phyloP scores from a whole-genome alignment of 2,113 vertebrate species.

The Syngnathus typhle region DNA sequence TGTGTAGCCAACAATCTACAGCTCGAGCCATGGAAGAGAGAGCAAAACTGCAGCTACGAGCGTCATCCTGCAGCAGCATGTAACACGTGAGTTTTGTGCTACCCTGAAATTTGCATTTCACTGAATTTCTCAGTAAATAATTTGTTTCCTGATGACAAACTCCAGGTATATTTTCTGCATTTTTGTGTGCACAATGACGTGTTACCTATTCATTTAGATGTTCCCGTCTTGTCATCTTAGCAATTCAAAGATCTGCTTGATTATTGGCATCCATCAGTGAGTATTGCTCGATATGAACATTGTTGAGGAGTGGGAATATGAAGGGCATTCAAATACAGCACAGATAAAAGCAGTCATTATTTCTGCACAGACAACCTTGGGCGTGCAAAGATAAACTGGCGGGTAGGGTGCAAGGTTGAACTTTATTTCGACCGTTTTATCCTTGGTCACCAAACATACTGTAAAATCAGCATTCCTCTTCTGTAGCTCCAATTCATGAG shows the following conservation, averaged over 20 bases:
- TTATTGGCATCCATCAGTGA: slow-evolving; percentile 24
- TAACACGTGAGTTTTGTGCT: slow-evolving; percentile 6
- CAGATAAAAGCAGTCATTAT: slow-evolving; percentile 26
- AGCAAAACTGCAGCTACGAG: slow-evolving; percentile 29
- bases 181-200: too few species aligned
- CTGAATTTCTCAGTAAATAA: neutral
- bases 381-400: slow-evolving; percentile 5
- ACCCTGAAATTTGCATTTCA: slow-evolving; percentile 1
- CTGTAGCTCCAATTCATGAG: neutral
- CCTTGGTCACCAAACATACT: neutral
- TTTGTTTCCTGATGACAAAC: neutral
- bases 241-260: neutral
- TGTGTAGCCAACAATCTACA: neutral
- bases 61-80: neutral
- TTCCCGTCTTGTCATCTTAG: too few species aligned
- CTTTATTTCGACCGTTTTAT: neutral
- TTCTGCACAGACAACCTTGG: slow-evolving; percentile 21
- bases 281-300: slow-evolving; percentile 28
- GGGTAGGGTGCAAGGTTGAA: neutral
- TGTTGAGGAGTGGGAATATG: slow-evolving; percentile 29
- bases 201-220: too few species aligned
- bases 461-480: neutral
- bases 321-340: slow-evolving; percentile 22
- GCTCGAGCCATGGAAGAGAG: neutral
- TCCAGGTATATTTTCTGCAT: neutral